phyloP scores from a whole-genome alignment of 2,888 invertebrate genomes.

The Lasioglossum lativentre region DNA sequence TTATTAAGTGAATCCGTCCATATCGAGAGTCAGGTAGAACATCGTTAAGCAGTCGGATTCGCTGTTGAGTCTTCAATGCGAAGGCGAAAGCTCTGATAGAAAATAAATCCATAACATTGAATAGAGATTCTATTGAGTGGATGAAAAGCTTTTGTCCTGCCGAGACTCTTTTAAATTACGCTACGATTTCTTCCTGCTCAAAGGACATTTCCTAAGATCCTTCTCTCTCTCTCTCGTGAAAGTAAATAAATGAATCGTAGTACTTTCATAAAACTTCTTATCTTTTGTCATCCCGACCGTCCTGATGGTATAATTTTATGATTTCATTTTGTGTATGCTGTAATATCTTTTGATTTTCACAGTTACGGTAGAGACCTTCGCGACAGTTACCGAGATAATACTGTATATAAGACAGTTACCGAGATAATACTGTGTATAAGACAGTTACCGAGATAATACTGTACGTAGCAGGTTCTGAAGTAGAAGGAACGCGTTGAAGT shows the following conservation, averaged over 20 bases:
- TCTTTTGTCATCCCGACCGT: too few relatives aligned
- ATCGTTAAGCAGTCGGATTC: not conserved
- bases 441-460: too few relatives aligned
- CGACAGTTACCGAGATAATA: too few relatives aligned
- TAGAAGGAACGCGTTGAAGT: too few relatives aligned
- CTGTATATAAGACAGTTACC: too few relatives aligned
- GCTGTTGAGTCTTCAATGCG: not conserved
- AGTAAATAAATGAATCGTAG: not conserved
- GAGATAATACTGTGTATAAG: too few relatives aligned
- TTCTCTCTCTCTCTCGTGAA: too few relatives aligned
- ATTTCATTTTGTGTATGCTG: too few relatives aligned
- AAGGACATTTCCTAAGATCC: not conserved
- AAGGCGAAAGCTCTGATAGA: not conserved
- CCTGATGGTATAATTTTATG: too few relatives aligned
- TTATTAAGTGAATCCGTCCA: not conserved
- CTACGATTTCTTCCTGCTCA: not conserved
- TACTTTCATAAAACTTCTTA: not conserved
- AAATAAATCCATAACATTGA: not conserved
- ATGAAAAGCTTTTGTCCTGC: slow-evolving; percentile 7
- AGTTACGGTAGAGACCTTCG: too few relatives aligned
- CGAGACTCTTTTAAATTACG: not conserved
- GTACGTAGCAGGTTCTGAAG: too few relatives aligned
- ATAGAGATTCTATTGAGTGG: not conserved
- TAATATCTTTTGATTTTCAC: too few relatives aligned
- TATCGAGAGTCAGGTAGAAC: not conserved